Conservation (phyloP, 1,140 invertebrate genomes). For the Drosophila parvula region DNA sequence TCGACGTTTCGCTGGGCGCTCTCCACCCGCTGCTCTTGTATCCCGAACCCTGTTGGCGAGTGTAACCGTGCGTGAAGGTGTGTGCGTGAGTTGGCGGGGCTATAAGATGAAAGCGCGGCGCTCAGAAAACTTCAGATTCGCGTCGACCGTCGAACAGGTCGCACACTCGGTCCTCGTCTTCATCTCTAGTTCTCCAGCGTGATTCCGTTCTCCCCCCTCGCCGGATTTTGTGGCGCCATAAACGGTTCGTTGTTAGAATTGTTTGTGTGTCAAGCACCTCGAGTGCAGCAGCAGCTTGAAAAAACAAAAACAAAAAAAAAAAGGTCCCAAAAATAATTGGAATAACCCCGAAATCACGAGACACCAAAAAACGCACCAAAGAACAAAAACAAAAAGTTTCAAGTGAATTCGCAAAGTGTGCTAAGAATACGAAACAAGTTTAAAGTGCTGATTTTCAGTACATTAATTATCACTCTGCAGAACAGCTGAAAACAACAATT, state of each 20-base stretch:
- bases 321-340: constrained; percentile 1
- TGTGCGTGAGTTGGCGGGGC: constrained; percentile 16
- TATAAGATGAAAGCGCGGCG: constrained; percentile 70
- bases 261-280: constrained; percentile 47
- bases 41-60: constrained; percentile 5
- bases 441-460: constrained; percentile 8
- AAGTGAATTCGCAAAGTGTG: constrained; percentile 18
- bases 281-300: constrained; percentile 28
- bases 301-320: background rate
- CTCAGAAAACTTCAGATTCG: constrained; percentile 70
- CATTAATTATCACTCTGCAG: constrained; percentile 25
- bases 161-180: constrained; percentile 47
- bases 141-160: constrained; percentile 65
- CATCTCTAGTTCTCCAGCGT: constrained; percentile 9
- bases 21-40: constrained; percentile 1
- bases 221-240: constrained; percentile 15
- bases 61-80: constrained; percentile 1
- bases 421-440: constrained; percentile 17
- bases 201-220: constrained; percentile 12
- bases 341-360: constrained; percentile 28
- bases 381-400: constrained; percentile 6
- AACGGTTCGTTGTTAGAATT: constrained; percentile 27
- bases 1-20: constrained; percentile 35
- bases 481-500: constrained; percentile 27
- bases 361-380: constrained; percentile 10